Evolutionary conservation across 2,888 invertebrate genomes (phyloP).

Genomic region (Dorcus hopei): DNA sequence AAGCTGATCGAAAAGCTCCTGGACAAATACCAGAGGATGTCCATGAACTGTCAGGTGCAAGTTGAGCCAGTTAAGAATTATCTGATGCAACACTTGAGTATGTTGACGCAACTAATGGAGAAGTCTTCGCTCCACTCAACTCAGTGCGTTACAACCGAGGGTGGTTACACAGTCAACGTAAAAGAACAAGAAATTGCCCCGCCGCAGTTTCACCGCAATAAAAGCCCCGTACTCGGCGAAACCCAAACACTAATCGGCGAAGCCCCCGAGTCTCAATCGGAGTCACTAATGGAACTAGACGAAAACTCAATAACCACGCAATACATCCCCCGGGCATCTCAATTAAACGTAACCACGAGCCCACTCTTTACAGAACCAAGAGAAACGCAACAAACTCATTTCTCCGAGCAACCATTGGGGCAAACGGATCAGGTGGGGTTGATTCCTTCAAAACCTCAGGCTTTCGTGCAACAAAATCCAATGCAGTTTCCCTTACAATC

Average conservation of each 20-base stretch:
- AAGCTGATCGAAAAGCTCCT: slow-evolving; percentile 34
- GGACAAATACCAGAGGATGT: slow-evolving; percentile 38
- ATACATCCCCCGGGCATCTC: not conserved
- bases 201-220: not conserved
- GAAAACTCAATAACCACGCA: not conserved
- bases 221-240: not conserved
- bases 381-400: not conserved
- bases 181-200: slow-evolving; percentile 10
- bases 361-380: not conserved
- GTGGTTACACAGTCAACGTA: slow-evolving; percentile 3
- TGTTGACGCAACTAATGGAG: slow-evolving; percentile 27
- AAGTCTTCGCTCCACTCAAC: slow-evolving; percentile 1
- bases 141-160: slow-evolving; percentile 6
- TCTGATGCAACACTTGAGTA: slow-evolving; percentile 39
- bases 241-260: not conserved
- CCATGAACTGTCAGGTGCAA: slow-evolving; percentile 36
- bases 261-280: not conserved
- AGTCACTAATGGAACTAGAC: not conserved
- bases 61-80: slow-evolving; percentile 43
- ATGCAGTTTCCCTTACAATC: no score
- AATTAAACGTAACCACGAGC: not conserved
- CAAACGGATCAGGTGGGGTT: not conserved
- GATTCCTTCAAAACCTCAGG: not conserved
- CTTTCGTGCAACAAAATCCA: not conserved
- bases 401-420: not conserved